Percentiles rank a stretch among this genome's conserved stretches.
Evolutionary conservation across 2,113 vertebrate species (phyloP).

Genomic region (Manacus vitellinus): DNA sequence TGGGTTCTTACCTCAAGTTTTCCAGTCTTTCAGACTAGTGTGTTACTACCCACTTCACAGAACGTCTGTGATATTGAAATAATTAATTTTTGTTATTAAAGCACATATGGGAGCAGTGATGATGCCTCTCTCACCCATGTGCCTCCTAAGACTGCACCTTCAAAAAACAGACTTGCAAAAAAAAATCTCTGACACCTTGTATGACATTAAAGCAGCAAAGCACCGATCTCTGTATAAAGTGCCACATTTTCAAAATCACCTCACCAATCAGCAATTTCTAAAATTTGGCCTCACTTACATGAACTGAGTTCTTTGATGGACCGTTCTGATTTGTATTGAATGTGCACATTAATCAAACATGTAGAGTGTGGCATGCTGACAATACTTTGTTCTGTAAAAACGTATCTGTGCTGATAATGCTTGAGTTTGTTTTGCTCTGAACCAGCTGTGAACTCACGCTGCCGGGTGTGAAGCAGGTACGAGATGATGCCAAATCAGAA

Average conservation of each 20-base stretch:
- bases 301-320: constrained; percentile 22
- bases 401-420: constrained; percentile 5
- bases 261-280: constrained; percentile 12
- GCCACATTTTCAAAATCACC: constrained; percentile 40
- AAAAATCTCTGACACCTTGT: neutral
- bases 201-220: neutral
- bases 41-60: neutral
- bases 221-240: neutral
- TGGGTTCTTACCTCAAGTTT: neutral
- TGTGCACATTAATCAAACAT: constrained; percentile 42
- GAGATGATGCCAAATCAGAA: neutral
- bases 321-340: neutral
- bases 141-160: neutral
- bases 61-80: neutral
- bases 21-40: neutral
- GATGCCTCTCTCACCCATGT: accelerated
- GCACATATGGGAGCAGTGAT: neutral
- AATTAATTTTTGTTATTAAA: neutral
- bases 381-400: constrained; percentile 35
- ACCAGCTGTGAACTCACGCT: constrained; percentile 1
- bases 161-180: neutral
- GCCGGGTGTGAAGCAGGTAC: neutral
- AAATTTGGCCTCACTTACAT: constrained; percentile 27
- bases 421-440: constrained; percentile 7
- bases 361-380: constrained; percentile 17